Evolutionary conservation across 1,140 invertebrate species (phyloP).

Genomic region (Pteromalus puparum): DNA sequence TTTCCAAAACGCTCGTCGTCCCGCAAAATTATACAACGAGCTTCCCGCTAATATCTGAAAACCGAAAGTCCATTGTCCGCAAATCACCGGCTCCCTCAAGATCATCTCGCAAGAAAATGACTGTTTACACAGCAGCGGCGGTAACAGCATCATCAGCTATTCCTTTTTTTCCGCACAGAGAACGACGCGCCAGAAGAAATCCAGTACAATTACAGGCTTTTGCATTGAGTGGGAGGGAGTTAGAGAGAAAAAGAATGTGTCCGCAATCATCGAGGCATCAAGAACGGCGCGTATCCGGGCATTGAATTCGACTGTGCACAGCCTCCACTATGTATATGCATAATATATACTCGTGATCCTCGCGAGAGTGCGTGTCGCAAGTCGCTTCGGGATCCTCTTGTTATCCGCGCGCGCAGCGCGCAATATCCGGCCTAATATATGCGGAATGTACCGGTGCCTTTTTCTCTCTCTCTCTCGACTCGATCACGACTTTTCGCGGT

Average conservation of each 20-base stretch:
- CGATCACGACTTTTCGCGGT: conserved; percentile 5
- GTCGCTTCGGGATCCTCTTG: neutral
- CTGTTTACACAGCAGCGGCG: neutral
- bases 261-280: conserved; percentile 41
- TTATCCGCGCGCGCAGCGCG: neutral
- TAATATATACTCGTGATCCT: neutral
- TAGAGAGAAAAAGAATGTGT: conserved; percentile 9
- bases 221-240: neutral
- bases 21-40: neutral
- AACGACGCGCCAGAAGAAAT: neutral
- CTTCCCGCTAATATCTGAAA: no score
- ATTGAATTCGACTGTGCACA: conserved; percentile 45
- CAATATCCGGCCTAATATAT: conserved; percentile 23
- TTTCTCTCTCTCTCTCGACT: no score
- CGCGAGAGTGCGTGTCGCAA: neutral
- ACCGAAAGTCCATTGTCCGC: neutral
- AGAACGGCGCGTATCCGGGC: conserved; percentile 46
- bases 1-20: no score
- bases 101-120: neutral
- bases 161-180: neutral
- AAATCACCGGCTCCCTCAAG: neutral
- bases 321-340: conserved; percentile 7
- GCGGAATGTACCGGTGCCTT: neutral
- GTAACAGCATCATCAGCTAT: neutral
- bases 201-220: neutral